Conservation (phyloP, 2,113 vertebrate genomes). For the Arizona elegans region DNA sequence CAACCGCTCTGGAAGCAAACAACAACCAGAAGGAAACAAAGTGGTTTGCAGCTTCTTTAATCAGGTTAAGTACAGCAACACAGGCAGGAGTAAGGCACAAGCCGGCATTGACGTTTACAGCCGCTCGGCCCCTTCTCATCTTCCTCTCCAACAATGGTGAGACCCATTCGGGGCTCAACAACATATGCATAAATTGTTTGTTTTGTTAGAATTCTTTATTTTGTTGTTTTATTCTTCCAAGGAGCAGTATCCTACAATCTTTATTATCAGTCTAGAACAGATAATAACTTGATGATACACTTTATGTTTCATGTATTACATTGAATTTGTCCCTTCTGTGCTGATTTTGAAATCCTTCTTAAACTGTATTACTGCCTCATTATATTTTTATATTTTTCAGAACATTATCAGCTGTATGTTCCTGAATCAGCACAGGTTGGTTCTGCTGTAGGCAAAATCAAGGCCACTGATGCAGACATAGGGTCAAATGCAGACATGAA, state of each 20-base stretch:
- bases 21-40: no score
- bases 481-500: conserved; percentile 92
- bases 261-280: neutral
- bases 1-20: no score
- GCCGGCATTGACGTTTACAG: no score
- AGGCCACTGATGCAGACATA: conserved; percentile 91
- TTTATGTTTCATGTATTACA: neutral
- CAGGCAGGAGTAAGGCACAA: no score
- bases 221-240: neutral
- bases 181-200: neutral
- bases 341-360: neutral
- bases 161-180: no score
- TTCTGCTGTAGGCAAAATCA: conserved; percentile 94
- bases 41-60: no score
- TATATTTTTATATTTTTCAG: conserved; percentile 68
- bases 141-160: no score
- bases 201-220: neutral
- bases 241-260: neutral
- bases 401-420: conserved; percentile 95
- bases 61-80: no score
- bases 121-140: no score
- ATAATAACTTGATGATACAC: neutral
- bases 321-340: neutral
- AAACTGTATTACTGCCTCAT: neutral
- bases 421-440: conserved; percentile 94